These are phyloP conservation scores for Mechanitis mazaeus DNA, from an alignment of 2,888 invertebrate genomes.

Conservation along the genomic window DNA sequence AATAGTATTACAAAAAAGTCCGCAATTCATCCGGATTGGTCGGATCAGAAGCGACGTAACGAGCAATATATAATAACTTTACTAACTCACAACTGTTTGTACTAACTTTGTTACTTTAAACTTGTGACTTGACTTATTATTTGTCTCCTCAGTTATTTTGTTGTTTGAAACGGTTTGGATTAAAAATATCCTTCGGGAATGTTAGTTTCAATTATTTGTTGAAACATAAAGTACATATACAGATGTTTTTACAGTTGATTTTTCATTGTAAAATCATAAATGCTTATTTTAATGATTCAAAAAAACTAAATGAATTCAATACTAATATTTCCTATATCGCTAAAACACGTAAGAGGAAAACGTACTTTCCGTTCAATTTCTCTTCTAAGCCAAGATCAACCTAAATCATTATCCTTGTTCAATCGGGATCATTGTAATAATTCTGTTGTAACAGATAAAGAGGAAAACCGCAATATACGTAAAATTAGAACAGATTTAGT, in stretches of 20 bases:
- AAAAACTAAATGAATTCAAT: slow-evolving; percentile 7
- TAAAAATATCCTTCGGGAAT: neutral
- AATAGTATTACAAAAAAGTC: slow-evolving; percentile 24
- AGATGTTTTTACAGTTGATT: neutral
- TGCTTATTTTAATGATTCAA: no score
- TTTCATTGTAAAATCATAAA: no score
- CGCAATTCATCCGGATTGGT: slow-evolving; percentile 30
- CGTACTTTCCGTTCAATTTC: slow-evolving; percentile 13
- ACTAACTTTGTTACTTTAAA: slow-evolving; percentile 52
- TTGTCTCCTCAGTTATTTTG: slow-evolving; percentile 9
- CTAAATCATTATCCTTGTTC: slow-evolving; percentile 7
- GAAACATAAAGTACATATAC: neutral
- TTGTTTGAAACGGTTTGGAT: neutral
- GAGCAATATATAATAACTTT: slow-evolving; percentile 40
- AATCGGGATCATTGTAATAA: neutral
- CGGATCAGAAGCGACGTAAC: slow-evolving; percentile 28
- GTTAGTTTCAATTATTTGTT: neutral
- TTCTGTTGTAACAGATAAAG: neutral
- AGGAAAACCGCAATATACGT: neutral
- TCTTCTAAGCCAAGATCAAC: slow-evolving; percentile 7
- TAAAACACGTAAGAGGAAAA: slow-evolving; percentile 13
- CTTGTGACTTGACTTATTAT: slow-evolving; percentile 30
- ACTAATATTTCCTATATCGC: slow-evolving; percentile 11
- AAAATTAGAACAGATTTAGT: neutral
- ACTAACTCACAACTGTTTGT: slow-evolving; percentile 45